Base-by-base conservation (phyloP, 2,797 vertebrate genomes). In the Luscinia luscinia region DNA sequence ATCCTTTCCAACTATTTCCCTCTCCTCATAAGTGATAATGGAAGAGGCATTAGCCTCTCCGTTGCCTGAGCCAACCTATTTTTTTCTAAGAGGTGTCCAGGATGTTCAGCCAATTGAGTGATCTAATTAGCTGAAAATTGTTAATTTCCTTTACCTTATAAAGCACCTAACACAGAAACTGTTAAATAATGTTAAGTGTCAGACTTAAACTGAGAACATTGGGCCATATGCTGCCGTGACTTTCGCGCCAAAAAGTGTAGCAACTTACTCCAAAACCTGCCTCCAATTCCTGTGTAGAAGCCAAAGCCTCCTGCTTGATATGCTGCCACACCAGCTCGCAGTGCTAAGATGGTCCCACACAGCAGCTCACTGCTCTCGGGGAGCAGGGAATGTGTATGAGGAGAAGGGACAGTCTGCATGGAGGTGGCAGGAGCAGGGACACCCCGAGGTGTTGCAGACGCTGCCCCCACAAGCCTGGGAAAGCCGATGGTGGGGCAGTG, bases 131-230 rank as follows among this genome's bases (percentile, higher is more conserved):
- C 95, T 93, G 95, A 94, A 96, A 97, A 97, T 96, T 96, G 96
- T 97, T 96, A 97, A 97, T 97, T 97, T 97, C 96, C 95, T 97
- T 97, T 96, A 97, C 96, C 94, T 97, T 97, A 97, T 96, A 97
- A 97, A 97, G 95, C 95, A 97, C 95, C 96, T 96, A 96, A 97
- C 93, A 94, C 95, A 96, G 96, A 97, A 97, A 97, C 95, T 96
- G 96, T 97, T 97, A 97, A 97, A 97, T 96, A 97, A 96, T 96
- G 96, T 96, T 97, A 97, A 97, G 96, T 97, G 96, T 97, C 96
- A 95, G 96, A 96, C 96, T 97, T 97, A 96, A 97, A 96, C 95
- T 93, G 96, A 97, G 95, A 96, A 97, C 95, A 97, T 84, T 97
- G 95, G 96, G 95, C 96, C 96, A 97, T 97, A 97, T 97, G 96